Conservation (phyloP, 1,140 invertebrate species). For the Drosophila grimshawi region DNA sequence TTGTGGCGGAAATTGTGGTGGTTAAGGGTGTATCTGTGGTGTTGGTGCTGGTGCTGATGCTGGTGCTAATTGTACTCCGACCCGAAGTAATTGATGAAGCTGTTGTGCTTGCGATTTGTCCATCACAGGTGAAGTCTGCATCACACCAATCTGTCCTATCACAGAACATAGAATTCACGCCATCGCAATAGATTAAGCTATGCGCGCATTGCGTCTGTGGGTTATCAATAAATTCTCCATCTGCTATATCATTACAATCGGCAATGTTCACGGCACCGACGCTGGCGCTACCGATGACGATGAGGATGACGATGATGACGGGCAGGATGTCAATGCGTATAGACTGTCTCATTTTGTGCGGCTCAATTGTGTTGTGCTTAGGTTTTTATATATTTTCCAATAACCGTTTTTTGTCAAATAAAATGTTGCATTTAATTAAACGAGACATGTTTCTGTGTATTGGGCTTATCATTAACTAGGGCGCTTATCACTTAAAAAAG, state of each 20-base stretch:
- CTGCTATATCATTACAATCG: constrained; percentile 35
- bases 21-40: background rate
- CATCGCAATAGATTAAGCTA: constrained; percentile 47
- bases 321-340: constrained; percentile 34
- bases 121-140: constrained; percentile 24
- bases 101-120: background rate
- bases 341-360: constrained; percentile 59
- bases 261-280: constrained; percentile 39
- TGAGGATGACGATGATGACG: constrained; percentile 23
- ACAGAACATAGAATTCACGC: constrained; percentile 46
- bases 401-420: constrained; percentile 27
- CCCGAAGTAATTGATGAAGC: background rate
- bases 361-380: constrained; percentile 32
- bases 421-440: constrained; percentile 79
- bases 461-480: constrained; percentile 61
- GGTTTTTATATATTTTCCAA: constrained; percentile 62
- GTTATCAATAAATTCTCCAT: constrained; percentile 34
- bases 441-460: constrained; percentile 47
- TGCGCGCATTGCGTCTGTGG: constrained; percentile 46
- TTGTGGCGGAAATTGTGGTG: background rate
- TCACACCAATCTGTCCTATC: constrained; percentile 20
- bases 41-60: background rate
- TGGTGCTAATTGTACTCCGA: constrained; percentile 5
- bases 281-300: constrained; percentile 5
- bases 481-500: constrained; percentile 53